Percentiles rank a stretch among this genome's conserved stretches.
phyloP scores from a whole-genome alignment of 2,797 vertebrate genomes.

The Dipus sagitta region DNA sequence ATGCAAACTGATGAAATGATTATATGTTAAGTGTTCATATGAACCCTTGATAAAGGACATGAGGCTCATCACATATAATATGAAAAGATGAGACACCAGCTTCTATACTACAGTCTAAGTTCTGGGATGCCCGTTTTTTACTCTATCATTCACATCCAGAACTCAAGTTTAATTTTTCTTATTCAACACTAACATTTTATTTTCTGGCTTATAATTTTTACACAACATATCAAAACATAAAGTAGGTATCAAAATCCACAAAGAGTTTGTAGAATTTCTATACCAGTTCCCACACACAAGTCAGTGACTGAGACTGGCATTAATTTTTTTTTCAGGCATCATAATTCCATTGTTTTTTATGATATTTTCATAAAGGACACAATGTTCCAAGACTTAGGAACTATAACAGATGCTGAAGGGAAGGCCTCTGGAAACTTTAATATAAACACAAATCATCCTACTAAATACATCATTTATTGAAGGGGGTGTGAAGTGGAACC shows the following conservation, averaged over 20 bases:
- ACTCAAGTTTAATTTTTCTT: not conserved
- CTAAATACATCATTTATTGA: not conserved
- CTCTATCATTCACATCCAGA: not conserved
- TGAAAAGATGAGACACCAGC: not conserved
- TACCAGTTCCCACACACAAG: no score
- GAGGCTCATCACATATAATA: not conserved
- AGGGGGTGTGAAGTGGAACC: fast-evolving
- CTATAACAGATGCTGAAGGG: not conserved
- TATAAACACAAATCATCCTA: not conserved
- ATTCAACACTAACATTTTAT: no score
- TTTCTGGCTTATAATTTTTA: no score
- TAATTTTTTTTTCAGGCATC: not conserved
- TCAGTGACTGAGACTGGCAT: no score
- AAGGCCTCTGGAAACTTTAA: not conserved
- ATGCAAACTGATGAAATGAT: not conserved
- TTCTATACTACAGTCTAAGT: not conserved
- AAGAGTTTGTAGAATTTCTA: no score
- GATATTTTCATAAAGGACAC: not conserved
- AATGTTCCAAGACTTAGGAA: not conserved
- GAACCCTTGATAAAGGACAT: not conserved
- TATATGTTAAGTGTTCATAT: not conserved
- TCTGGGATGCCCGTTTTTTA: not conserved
- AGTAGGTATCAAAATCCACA: no score
- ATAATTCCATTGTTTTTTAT: not conserved
- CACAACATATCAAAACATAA: no score